Conservation (phyloP, 1,140 invertebrate species). For the Musca domestica region DNA sequence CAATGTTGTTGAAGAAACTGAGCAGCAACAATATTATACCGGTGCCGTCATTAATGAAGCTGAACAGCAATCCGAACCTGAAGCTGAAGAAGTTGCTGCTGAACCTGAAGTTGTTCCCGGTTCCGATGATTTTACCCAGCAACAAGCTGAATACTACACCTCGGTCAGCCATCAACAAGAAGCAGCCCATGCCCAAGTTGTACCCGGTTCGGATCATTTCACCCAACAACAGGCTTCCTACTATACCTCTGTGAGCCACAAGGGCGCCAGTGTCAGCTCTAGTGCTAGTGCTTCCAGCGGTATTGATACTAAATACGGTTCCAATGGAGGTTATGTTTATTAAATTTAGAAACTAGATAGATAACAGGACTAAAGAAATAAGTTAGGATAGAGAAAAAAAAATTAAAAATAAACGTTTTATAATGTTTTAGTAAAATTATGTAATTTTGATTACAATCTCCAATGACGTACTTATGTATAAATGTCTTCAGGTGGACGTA, state of each 20-base stretch:
- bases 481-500: no score
- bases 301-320: conserved; percentile 42
- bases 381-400: no score
- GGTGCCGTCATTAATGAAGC: no score
- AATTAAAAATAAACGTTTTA: no score
- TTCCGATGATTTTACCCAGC: neutral
- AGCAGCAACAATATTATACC: no score
- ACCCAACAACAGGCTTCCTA: neutral
- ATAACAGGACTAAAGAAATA: no score
- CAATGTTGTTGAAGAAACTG: neutral
- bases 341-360: conserved; percentile 25
- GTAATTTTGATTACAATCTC: no score
- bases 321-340: conserved; percentile 46
- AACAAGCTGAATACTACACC: neutral
- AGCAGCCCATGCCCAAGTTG: no score
- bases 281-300: conserved; percentile 25
- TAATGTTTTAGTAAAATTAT: no score
- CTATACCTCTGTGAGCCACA: neutral
- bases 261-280: neutral
- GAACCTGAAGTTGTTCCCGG: neutral
- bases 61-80: no score
- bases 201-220: neutral
- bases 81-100: neutral
- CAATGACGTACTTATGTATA: no score
- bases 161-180: no score